phyloP scores from a whole-genome alignment of 2,797 vertebrate genomes.

The Euthynnus affinis region DNA sequence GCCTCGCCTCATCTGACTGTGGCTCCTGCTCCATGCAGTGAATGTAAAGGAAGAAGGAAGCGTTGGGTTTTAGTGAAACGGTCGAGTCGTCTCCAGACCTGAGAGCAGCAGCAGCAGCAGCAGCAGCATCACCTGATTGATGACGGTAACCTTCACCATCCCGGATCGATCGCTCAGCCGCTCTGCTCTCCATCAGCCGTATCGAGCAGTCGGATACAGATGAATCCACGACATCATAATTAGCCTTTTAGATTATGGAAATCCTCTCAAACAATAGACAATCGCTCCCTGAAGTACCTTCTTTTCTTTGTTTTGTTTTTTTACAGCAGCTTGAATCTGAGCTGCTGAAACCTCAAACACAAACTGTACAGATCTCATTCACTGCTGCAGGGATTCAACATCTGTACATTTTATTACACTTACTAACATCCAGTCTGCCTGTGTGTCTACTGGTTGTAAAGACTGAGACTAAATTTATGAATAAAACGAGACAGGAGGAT shows the following conservation, averaged over 20 bases:
- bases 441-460: no score
- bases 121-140: constrained; percentile 22
- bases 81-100: no score
- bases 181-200: not conserved
- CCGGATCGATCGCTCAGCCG: constrained; percentile 24
- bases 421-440: no score
- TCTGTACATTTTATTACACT: no score
- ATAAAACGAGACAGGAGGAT: no score
- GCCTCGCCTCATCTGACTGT: no score
- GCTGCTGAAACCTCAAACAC: constrained; percentile 23
- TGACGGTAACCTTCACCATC: constrained; percentile 35
- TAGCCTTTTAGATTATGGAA: constrained; percentile 65
- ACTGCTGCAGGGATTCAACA: no score
- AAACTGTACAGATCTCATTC: not conserved
- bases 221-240: constrained; percentile 60
- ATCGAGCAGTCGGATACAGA: constrained; percentile 26
- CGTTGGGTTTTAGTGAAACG: no score
- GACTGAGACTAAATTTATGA: no score
- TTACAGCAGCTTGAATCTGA: constrained; percentile 36
- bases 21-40: no score
- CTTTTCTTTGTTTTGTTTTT: constrained; percentile 5
- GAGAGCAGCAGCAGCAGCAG: not conserved
- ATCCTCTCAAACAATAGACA: constrained; percentile 49
- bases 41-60: no score
- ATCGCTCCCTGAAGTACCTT: constrained; percentile 18